A percentile compares a stretch with the other conserved stretches of the same genome.
phyloP scores from a whole-genome alignment of 2,113 vertebrate species.

The Pygoscelis antarcticus region DNA sequence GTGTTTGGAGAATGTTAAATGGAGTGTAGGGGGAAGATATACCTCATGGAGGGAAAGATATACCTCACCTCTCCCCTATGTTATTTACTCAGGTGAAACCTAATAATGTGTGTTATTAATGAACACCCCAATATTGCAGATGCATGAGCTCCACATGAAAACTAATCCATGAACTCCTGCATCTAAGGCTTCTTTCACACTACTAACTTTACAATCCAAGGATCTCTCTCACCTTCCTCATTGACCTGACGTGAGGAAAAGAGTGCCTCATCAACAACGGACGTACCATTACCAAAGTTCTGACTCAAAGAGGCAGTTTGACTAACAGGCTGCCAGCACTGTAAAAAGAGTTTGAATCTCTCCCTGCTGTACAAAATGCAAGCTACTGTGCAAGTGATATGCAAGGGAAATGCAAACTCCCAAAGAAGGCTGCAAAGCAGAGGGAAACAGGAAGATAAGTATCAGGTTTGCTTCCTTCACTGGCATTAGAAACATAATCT shows the following conservation, averaged over 20 bases:
- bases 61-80: background rate
- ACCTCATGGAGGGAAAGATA: background rate
- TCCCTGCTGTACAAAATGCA: background rate
- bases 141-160: background rate
- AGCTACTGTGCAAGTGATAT: background rate
- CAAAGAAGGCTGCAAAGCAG: background rate
- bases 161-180: background rate
- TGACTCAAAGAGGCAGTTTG: background rate
- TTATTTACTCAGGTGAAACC: background rate
- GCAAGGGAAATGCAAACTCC: background rate
- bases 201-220: background rate
- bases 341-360: background rate
- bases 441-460: background rate
- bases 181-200: background rate
- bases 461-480: background rate
- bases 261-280: background rate
- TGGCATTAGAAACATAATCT: slow-evolving; percentile 6
- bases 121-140: background rate
- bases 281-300: background rate
- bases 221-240: background rate
- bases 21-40: background rate
- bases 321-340: background rate
- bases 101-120: background rate
- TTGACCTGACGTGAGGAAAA: background rate
- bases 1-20: slow-evolving; percentile 15